A percentile compares a stretch with the other conserved stretches of the same genome.
These are phyloP conservation scores for Campylomormyrus numenius DNA, from an alignment of 2,113 vertebrate genomes.

Conservation along the genomic window DNA sequence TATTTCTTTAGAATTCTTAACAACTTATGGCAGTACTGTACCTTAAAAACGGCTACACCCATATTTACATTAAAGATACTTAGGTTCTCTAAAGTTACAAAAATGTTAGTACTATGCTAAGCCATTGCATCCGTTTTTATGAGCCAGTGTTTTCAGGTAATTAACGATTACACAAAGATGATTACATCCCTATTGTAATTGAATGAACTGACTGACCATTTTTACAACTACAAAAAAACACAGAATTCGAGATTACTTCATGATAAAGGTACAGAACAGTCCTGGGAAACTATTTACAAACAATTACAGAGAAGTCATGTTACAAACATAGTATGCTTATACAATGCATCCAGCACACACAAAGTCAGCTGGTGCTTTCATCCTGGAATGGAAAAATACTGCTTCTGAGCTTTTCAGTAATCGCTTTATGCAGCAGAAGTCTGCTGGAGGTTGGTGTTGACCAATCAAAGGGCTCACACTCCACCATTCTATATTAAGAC, in stretches of 20 bases:
- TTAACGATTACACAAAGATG: neutral
- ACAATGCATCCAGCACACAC: neutral
- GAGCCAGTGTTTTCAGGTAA: neutral
- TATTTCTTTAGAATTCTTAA: neutral
- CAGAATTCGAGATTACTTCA: neutral
- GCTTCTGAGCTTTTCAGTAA: neutral
- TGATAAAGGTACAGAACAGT: neutral
- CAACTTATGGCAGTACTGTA: neutral
- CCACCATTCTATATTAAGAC: neutral
- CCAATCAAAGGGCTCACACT: neutral
- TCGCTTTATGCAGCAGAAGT: neutral
- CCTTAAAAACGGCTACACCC: neutral
- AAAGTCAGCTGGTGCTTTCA: neutral
- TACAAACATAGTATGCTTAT: slow-evolving; percentile 5
- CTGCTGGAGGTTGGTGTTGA: neutral
- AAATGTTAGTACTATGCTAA: neutral
- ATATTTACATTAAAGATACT: neutral
- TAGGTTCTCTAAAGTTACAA: neutral
- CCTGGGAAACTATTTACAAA: neutral
- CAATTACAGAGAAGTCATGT: neutral
- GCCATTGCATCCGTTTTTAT: neutral
- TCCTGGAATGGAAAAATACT: neutral
- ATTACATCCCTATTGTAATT: neutral
- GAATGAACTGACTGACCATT: neutral
- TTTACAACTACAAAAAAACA: neutral